Base-by-base conservation (phyloP, 2,888 invertebrate species). In the Stenchaetothrips biformis region DNA sequence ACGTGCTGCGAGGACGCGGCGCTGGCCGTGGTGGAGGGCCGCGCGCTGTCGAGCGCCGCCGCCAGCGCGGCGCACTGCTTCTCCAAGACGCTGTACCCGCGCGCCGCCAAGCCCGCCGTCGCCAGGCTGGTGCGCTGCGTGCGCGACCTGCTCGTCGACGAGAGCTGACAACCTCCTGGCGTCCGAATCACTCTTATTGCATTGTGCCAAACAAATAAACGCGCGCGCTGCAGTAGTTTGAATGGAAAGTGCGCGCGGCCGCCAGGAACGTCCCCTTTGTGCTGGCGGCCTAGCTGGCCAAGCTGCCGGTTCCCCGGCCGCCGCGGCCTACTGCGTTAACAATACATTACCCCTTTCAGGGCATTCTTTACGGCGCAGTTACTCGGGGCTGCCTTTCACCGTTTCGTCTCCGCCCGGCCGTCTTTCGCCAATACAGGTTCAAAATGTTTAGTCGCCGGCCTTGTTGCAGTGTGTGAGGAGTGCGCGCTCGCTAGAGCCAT, bases 1-100 rank as follows among this genome's bases (percentile, higher is more conserved):
- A 25, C 25, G 67, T 74, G 67, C 25, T 74, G 67, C 25, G 67
- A 74, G 67, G 67, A 74, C 25, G 67, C 67, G 9, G 67, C 67
- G 21, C 0, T 74, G 8, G 21, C 25, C 9, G 21, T 74, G 67
- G 21, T 25, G 25, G 67, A 74, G 21, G 25, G 25, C 21, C 67
- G 67, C 21, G 11, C 67, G 9, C 21, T 25, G 67, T 25, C 25
- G 7, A 25, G 8, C 6, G 67, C 67, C 9, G 7, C 7, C 21
- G 67, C 21, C 8, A 7, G 25, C 21, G 67, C 67, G 21, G 11
- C n/a, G 21, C 21, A 21, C 21, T 74, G 67, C 67, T 74, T 74
- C 67, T 74, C 67, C 67, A 21, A 25, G 67, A 74, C 67, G 67
- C 67, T 74, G 21, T 25, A 25, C 21, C 67, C 67, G 21, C 67